A percentile compares a stretch with the other conserved stretches of the same genome.
phyloP scores from a whole-genome alignment of 2,113 vertebrate genomes.

The Abramis brama region DNA sequence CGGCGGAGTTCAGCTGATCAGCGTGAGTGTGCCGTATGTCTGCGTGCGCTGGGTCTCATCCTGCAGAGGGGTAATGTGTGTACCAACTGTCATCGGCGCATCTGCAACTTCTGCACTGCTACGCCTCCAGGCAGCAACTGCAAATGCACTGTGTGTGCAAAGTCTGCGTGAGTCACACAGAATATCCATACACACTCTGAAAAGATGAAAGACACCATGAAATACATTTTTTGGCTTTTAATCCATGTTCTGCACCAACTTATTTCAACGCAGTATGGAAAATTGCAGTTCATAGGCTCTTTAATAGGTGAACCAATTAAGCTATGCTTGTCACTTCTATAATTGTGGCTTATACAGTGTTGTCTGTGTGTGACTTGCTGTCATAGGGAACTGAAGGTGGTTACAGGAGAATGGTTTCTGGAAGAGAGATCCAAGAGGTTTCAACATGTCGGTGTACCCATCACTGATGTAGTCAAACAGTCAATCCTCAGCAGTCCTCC shows the following conservation, averaged over 20 bases:
- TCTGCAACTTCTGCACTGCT: conserved; percentile 83
- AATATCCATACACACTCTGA: background rate
- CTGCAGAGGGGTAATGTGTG: conserved; percentile 88
- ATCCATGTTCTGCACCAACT: background rate
- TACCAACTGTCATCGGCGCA: conserved; percentile 79
- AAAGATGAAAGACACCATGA: background rate
- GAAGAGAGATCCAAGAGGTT: conserved; percentile 94
- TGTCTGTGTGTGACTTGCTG: conserved; percentile 49
- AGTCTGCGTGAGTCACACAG: conserved; percentile 86
- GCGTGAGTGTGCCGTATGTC: conserved; percentile 86
- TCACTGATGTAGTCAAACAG: conserved; percentile 87
- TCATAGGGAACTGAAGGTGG: conserved; percentile 86
- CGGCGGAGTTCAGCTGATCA: conserved; percentile 73
- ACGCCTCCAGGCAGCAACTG: conserved; percentile 70
- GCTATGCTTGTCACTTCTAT: conserved; percentile 1
- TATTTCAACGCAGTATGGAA: background rate
- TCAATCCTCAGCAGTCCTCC: conserved; percentile 83
- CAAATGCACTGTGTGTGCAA: conserved; percentile 89
- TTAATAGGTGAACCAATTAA: conserved; percentile 15
- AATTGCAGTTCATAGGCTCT: conserved; percentile 3
- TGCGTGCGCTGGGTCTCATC: conserved; percentile 86
- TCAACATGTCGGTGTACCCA: conserved; percentile 75
- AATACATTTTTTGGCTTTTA: background rate
- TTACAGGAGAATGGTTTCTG: conserved; percentile 96
- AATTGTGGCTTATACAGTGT: background rate